phyloP scores from a whole-genome alignment of 2,888 invertebrate genomes.

The Cantharis lateralis region DNA sequence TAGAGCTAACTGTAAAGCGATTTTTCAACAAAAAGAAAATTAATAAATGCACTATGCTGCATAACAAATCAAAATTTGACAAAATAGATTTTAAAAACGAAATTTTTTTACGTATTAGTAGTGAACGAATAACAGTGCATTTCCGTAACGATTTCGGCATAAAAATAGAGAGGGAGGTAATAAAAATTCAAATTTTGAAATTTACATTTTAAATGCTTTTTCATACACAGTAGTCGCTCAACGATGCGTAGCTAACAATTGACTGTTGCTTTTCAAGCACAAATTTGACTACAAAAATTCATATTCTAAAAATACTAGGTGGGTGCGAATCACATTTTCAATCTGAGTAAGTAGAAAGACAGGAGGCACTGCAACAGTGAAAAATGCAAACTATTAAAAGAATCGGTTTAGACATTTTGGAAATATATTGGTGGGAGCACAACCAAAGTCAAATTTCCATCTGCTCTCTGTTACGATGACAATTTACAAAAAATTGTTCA shows the following conservation, averaged over 20 bases:
- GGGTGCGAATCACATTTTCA: not conserved
- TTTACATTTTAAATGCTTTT: constrained; percentile 56
- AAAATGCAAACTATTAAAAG: not conserved
- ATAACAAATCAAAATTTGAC: not conserved
- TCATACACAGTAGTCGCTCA: constrained; percentile 49
- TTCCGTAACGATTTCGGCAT: constrained; percentile 28
- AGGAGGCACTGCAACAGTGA: not conserved
- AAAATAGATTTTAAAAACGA: constrained; percentile 6
- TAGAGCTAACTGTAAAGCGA: constrained; percentile 3
- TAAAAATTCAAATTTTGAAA: constrained; percentile 55
- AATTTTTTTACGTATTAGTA: constrained; percentile 19
- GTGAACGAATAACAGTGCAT: constrained; percentile 18
- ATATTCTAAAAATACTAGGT: constrained; percentile 19
- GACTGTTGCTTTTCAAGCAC: constrained; percentile 37
- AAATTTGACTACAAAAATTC: constrained; percentile 26
- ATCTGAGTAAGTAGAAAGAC: not conserved
- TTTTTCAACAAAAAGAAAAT: constrained; percentile 7
- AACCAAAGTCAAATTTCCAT: not conserved
- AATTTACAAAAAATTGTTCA: not conserved
- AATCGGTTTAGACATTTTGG: not conserved
- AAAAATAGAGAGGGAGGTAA: constrained; percentile 42
- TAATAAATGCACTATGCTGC: not conserved
- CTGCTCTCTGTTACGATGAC: not conserved
- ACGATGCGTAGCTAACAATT: constrained; percentile 49
- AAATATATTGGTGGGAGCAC: not conserved